A percentile compares a stretch with the other conserved stretches of the same genome.
Evolutionary conservation across 2,888 invertebrate species (phyloP).

Genomic region (Pomacea canaliculata): DNA sequence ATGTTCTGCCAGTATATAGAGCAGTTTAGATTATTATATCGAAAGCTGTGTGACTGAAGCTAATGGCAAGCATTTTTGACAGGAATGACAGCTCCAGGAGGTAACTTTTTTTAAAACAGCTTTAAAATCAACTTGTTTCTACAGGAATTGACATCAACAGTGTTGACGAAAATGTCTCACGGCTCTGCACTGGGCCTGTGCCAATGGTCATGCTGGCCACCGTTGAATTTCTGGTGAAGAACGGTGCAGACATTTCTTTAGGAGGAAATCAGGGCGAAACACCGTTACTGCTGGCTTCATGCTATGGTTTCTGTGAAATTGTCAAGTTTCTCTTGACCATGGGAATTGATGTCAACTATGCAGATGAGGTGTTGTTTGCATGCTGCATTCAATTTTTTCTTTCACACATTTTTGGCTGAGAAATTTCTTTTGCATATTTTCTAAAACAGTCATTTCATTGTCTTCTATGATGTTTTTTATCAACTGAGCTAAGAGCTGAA

Average conservation of each 20-base stretch:
- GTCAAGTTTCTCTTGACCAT: constrained; percentile 79
- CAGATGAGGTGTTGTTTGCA: constrained; percentile 77
- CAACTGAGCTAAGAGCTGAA: too few relatives aligned
- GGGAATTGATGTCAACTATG: constrained; percentile 78
- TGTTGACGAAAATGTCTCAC: constrained; percentile 80
- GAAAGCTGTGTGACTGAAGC: too few relatives aligned
- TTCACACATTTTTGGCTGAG: too few relatives aligned
- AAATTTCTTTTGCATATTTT: too few relatives aligned
- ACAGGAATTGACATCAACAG: constrained; percentile 51
- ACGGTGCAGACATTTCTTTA: constrained; percentile 72
- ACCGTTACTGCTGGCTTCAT: constrained; percentile 84
- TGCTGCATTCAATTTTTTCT: too few relatives aligned
- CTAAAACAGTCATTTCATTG: too few relatives aligned
- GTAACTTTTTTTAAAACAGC: too few relatives aligned
- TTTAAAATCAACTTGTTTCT: background rate
- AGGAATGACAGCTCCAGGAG: too few relatives aligned
- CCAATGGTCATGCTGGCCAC: constrained; percentile 67
- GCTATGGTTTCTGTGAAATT: constrained; percentile 82
- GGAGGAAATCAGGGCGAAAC: constrained; percentile 79
- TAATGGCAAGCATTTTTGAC: too few relatives aligned
- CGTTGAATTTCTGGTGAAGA: constrained; percentile 63
- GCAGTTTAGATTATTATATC: too few relatives aligned
- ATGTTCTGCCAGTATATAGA: too few relatives aligned
- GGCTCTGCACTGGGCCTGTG: constrained; percentile 70
- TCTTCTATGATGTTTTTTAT: too few relatives aligned